Evolutionary conservation across 2,797 vertebrate genomes (phyloP).

Genomic region (Potorous gilbertii): DNA sequence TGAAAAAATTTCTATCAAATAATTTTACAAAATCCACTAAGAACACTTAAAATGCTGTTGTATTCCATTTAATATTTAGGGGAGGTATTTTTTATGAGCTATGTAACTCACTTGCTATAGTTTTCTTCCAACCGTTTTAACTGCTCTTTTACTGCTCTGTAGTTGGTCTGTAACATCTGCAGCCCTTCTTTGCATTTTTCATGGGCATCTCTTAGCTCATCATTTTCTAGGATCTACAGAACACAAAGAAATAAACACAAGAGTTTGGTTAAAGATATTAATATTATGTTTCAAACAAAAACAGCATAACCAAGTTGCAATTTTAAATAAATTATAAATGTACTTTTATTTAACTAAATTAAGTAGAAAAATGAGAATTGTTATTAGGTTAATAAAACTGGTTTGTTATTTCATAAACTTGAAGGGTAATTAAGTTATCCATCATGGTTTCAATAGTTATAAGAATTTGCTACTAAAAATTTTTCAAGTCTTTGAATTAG

Average conservation of each 20-base stretch:
- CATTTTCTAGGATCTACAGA: conserved; percentile 89
- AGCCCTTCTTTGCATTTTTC: conserved; percentile 89
- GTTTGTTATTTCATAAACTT: conserved; percentile 49
- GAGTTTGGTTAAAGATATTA: conserved; percentile 57
- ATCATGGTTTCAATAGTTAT: conserved; percentile 29
- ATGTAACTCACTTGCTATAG: conserved; percentile 88
- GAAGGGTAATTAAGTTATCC: conserved; percentile 1
- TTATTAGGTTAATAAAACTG: conserved; percentile 24
- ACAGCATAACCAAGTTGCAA: conserved; percentile 34
- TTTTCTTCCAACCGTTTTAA: conserved; percentile 90
- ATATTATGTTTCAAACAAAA: conserved; percentile 49
- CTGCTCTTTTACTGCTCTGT: conserved; percentile 90
- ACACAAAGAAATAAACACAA: conserved; percentile 77
- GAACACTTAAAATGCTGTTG: conserved; percentile 67
- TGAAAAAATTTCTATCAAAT: conserved; percentile 58
- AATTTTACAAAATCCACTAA: conserved; percentile 73
- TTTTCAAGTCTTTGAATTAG: conserved; percentile 2
- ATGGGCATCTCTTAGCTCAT: conserved; percentile 90
- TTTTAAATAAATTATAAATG: conserved; percentile 41
- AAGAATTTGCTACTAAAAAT: conserved; percentile 55
- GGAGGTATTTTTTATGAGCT: conserved; percentile 80
- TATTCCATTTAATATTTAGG: conserved; percentile 78
- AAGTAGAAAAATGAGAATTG: conserved; percentile 33
- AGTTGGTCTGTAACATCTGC: conserved; percentile 92
- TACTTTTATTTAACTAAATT: conserved; percentile 53